These are phyloP conservation scores for Muscidifurax raptorellus DNA, from an alignment of 1,140 invertebrate species.

Conservation along the genomic window DNA sequence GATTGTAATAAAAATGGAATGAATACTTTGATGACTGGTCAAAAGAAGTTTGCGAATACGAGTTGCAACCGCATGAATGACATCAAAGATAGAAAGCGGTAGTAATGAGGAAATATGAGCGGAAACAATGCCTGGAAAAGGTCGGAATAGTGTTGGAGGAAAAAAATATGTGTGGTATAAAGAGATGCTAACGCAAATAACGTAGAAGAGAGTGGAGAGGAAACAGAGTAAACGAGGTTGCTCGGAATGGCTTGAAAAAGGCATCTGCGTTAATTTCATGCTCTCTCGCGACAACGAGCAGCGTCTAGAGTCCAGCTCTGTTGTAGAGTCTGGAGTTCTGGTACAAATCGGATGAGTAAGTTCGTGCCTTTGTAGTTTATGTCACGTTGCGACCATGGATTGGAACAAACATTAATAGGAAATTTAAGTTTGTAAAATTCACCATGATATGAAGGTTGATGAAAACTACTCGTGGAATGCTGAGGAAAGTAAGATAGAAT, in stretches of 20 bases:
- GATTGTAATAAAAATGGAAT: too few relatives aligned
- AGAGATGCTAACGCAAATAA: not conserved
- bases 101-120: slow-evolving; percentile 24
- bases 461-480: not conserved
- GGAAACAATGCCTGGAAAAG: slow-evolving; percentile 42
- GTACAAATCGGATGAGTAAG: slow-evolving; percentile 19
- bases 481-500: not conserved
- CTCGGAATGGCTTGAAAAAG: slow-evolving; percentile 47
- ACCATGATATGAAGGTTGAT: not conserved
- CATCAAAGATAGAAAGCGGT: slow-evolving; percentile 23
- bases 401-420: not conserved
- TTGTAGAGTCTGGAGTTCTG: not conserved
- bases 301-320: not conserved
- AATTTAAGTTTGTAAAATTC: not conserved
- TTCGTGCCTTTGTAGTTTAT: not conserved
- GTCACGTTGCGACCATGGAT: not conserved
- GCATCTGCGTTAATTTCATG: slow-evolving; percentile 52
- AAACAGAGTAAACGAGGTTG: not conserved
- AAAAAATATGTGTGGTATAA: not conserved
- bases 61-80: slow-evolving; percentile 8
- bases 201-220: not conserved
- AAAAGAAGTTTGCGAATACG: not conserved
- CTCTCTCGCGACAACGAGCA: slow-evolving; percentile 53
- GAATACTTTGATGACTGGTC: not conserved
- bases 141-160: not conserved